Evolutionary conservation across 2,113 vertebrate species (phyloP).

Genomic region (Phaethon lepturus): DNA sequence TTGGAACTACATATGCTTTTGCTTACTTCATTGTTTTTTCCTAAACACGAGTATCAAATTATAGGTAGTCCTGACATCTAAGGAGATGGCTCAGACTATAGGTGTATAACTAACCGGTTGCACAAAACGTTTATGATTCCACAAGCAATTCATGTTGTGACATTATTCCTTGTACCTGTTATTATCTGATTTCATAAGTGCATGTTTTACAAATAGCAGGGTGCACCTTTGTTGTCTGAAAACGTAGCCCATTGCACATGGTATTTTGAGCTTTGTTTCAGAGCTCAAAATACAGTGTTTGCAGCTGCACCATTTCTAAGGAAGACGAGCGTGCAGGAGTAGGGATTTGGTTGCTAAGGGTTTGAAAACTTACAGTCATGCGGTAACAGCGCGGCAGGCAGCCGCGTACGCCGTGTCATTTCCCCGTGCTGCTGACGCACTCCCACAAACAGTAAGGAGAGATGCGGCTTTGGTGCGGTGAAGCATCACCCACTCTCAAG

Average conservation of each 20-base stretch:
- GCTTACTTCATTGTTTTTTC: background rate
- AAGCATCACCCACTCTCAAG: background rate
- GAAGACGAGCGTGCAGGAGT: background rate
- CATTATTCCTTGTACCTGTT: background rate
- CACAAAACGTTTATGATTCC: constrained; percentile 7
- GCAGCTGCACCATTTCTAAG: background rate
- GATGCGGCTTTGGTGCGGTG: background rate
- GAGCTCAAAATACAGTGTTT: background rate
- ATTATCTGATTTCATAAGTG: background rate
- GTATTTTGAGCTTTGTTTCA: background rate
- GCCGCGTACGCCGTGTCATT: fast-evolving
- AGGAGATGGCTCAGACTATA: background rate
- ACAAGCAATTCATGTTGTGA: background rate
- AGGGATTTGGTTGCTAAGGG: background rate
- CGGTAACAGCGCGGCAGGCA: background rate
- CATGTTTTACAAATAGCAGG: background rate
- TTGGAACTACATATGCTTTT: background rate
- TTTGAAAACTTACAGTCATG: background rate
- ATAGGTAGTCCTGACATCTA: background rate
- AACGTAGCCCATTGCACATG: background rate
- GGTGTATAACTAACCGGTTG: background rate
- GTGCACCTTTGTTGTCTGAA: background rate
- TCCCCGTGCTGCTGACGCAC: background rate
- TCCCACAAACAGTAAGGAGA: background rate
- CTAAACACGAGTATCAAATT: background rate